Base-by-base conservation (phyloP, 2,888 invertebrate genomes). In the Eilema depressum region DNA sequence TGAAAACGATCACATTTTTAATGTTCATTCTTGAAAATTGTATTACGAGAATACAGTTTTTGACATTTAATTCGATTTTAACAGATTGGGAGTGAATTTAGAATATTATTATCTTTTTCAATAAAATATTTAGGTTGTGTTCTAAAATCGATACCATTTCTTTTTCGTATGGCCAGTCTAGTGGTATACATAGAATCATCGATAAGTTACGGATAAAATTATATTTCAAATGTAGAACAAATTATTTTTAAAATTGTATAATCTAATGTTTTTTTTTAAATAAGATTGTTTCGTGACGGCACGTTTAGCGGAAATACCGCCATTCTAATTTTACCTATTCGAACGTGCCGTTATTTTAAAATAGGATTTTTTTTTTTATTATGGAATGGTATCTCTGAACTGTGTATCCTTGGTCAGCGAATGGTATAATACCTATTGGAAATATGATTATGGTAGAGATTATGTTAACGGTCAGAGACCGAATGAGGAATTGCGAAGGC, bases 381-480 rank as follows among this genome's bases (percentile, higher is more conserved):
- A 53, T 25, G 68, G 65, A 67, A 26, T 68, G n/a, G 47, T 47
- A 20, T 41, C 33, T 11, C 3, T 37, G 33, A 12, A 37, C 12
- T 3, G 33, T 3, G 33, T 33, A 8, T 33, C 8, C 33, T 33
- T 33, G 8, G 7, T 33, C 8, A 33, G 8, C 33, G 33, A 33
- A 33, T 33, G 41, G 47, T 47, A 47, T 17, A 41, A 2, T 3
- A 7, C n/a, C n/a, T n/a, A 56, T 14, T 14, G 69, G 70, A 68
- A 69, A 65, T 66, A 60, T 5, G 25, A 67, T 60, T 53, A 67
- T 61, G 69, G 12, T 71, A 56, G 57, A 68, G n/a, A 28, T 66
- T 57, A 59, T 65, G 70, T 72, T 56, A 17, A 65, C 70, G 77
- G 80, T 80, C 74, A 47, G 69, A 71, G 76, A 76, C 75, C 78